Percentiles rank a stretch among this genome's conserved stretches.
Conservation (phyloP, 2,888 invertebrate species). For the Muschampia plurimacula region DNA sequence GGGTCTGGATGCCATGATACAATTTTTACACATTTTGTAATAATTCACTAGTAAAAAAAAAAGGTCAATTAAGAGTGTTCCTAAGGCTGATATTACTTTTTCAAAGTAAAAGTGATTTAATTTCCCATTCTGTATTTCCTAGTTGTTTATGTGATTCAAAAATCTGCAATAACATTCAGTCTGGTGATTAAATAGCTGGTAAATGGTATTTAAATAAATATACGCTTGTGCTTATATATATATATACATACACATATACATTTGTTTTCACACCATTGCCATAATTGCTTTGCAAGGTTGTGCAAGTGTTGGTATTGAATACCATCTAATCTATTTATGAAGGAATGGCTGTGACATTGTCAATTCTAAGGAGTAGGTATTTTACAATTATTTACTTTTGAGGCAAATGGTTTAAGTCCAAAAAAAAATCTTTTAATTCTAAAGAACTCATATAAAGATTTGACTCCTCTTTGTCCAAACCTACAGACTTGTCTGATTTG, state of each 20-base stretch:
- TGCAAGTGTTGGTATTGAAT: neutral
- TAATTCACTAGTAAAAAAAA: neutral
- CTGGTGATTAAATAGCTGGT: neutral
- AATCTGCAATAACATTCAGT: neutral
- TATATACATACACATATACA: neutral
- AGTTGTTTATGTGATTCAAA: neutral
- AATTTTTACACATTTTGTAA: neutral
- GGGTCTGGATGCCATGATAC: neutral
- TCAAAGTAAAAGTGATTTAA: neutral
- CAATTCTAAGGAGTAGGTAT: neutral
- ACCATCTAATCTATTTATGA: neutral
- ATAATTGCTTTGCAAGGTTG: neutral
- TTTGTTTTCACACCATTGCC: neutral
- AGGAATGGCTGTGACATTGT: neutral
- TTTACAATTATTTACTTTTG: neutral
- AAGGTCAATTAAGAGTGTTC: neutral
- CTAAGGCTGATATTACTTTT: neutral
- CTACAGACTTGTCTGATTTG: neutral
- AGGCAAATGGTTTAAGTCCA: neutral
- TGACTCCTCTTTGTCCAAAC: neutral
- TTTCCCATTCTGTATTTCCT: slow-evolving; percentile 4
- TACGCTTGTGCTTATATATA: too few species aligned
- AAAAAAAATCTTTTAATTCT: neutral
- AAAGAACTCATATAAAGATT: neutral
- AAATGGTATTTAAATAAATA: neutral